These are phyloP conservation scores for Acromyrmex echinatior DNA, from an alignment of 1,140 invertebrate species.

Conservation along the genomic window DNA sequence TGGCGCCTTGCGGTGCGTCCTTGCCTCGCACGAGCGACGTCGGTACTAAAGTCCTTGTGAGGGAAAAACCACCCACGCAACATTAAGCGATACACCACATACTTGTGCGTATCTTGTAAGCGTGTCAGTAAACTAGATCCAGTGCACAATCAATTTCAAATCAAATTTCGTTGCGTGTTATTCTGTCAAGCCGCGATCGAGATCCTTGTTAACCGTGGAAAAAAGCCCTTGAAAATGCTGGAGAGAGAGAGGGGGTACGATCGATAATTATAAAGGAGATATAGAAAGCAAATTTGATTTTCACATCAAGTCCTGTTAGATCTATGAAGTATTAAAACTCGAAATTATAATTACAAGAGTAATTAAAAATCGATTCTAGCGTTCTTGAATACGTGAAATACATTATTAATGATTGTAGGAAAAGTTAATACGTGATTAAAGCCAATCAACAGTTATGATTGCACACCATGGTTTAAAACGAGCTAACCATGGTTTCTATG, in stretches of 20 bases:
- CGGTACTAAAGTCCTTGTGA: conserved; percentile 37
- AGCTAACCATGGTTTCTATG: conserved; percentile 31
- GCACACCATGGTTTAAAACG: conserved; percentile 6
- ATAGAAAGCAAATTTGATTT: not conserved
- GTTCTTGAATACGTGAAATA: not conserved
- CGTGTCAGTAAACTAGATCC: conserved; percentile 31
- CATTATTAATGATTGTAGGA: not conserved
- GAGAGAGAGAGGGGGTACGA: not conserved
- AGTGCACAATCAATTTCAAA: conserved; percentile 21
- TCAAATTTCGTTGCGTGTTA: not conserved
- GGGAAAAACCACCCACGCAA: conserved; percentile 48
- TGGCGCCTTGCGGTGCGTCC: conserved; percentile 58
- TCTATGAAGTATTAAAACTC: not conserved
- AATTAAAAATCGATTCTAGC: not conserved
- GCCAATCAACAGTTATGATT: conserved; percentile 25
- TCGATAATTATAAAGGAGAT: not conserved
- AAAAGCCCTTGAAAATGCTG: not conserved
- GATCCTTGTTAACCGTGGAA: not conserved
- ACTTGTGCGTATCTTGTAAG: not conserved
- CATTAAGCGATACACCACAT: conserved; percentile 39
- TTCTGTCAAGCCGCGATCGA: not conserved
- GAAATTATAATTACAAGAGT: not conserved
- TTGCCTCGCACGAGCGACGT: conserved; percentile 44
- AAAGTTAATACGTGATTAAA: not conserved
- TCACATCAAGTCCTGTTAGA: not conserved